Base-by-base conservation (phyloP, 1,140 invertebrate species). In the Panulirus ornatus region DNA sequence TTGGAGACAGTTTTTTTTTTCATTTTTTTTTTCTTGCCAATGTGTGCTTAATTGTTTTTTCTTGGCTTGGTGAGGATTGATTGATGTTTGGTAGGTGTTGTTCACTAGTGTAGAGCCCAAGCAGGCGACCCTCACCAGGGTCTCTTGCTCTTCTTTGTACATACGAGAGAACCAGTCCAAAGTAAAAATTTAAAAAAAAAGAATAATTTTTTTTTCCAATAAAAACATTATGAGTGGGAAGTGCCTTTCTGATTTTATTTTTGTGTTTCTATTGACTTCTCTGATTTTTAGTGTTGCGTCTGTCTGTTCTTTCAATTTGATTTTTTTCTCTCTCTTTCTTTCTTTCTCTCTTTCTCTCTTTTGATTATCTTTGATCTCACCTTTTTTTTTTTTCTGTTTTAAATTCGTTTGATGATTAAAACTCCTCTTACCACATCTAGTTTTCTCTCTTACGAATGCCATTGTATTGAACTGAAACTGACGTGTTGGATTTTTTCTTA, bases 31-130 rank as follows among this genome's bases (percentile, higher is more conserved):
- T n/a, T n/a, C n/a, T n/a, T 78, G 75, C 75, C 75, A 78, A 36
- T 78, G 75, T 78, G 75, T 78, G 75, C 40, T 78, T 78, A 22
- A 78, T 30, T 78, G 75, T 78, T 78, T 78, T 75, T 76, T 78
- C 40, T 78, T 78, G 75, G 75, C 75, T 78, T 78, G 75, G 75
- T 78, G 75, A 78, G 44, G 30, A 38, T 47, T 78, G 75, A 78
- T 44, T 78, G 75, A 78, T 44, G 75, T 78, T 78, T 78, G 75
- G 75, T 78, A 78, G 75, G 75, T 44, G 14, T 78, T 47, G 40
- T 47, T 78, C n/a, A 78, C 44, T 78, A 78, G 75, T 47, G 75
- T 78, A 78, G 75, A 78, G 75, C 75, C 75, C 75, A n/a, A 42
- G 44, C 14, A 27, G 75, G 75, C 75, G 30, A 47, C 40, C 42